These are phyloP conservation scores for Halictus quadricinctus DNA, from an alignment of 2,888 invertebrate species.

Conservation along the genomic window DNA sequence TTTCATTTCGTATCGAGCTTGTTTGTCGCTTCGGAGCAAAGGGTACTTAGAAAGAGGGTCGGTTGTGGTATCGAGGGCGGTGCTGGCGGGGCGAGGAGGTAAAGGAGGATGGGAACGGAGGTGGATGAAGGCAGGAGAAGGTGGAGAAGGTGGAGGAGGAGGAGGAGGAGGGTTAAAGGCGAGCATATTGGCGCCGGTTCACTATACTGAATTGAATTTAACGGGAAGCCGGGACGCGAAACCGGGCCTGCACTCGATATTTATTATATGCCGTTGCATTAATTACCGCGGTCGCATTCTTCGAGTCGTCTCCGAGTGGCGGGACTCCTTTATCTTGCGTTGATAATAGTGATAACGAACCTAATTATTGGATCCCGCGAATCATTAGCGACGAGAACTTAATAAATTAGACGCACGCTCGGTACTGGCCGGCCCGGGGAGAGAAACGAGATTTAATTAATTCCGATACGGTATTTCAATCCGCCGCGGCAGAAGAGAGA, in stretches of 20 bases:
- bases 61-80: slow-evolving; percentile 21
- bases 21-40: slow-evolving; percentile 68
- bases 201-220: slow-evolving; percentile 78
- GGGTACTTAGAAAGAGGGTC: slow-evolving; percentile 64
- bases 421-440: slow-evolving; percentile 48
- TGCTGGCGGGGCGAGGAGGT: neutral
- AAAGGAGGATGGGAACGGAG: neutral
- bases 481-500: neutral
- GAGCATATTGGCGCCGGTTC: slow-evolving; percentile 74
- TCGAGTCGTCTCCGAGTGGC: slow-evolving; percentile 63
- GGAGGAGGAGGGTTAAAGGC: slow-evolving; percentile 41
- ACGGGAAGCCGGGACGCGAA: slow-evolving; percentile 76
- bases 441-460: slow-evolving; percentile 68
- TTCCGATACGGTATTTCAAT: slow-evolving; percentile 56
- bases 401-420: slow-evolving; percentile 68
- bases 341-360: slow-evolving; percentile 72
- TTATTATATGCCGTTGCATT: slow-evolving; percentile 78
- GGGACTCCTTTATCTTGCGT: slow-evolving; percentile 68
- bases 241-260: slow-evolving; percentile 78
- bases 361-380: slow-evolving; percentile 73
- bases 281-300: slow-evolving; percentile 77
- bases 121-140: neutral
- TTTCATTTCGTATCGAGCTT: slow-evolving; percentile 63
- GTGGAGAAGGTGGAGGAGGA: neutral
- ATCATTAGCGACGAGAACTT: slow-evolving; percentile 70